phyloP scores from a whole-genome alignment of 2,113 vertebrate species.

The Tinamus guttatus region DNA sequence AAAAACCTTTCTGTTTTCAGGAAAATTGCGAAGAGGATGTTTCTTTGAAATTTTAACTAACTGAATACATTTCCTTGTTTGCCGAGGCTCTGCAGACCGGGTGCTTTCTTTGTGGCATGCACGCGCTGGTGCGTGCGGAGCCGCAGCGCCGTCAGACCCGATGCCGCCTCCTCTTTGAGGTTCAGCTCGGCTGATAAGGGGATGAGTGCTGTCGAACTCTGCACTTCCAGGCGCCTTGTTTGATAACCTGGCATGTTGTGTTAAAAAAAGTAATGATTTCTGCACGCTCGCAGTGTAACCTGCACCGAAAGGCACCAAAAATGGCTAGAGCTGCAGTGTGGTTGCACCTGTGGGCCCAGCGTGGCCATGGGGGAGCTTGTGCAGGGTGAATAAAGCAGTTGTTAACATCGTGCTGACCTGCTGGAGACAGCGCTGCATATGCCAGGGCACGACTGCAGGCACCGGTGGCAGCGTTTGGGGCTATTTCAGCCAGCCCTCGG shows the following conservation, averaged over 20 bases:
- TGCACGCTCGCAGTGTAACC: not conserved
- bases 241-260: not conserved
- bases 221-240: not conserved
- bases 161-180: constrained; percentile 16
- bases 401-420: accelerated
- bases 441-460: not conserved
- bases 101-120: not conserved
- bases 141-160: not conserved
- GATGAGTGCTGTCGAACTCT: not conserved
- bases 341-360: not conserved
- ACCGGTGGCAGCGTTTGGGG: not conserved
- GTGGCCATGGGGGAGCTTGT: not conserved
- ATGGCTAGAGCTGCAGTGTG: not conserved
- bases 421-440: not conserved
- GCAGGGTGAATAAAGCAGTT: not conserved
- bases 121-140: not conserved
- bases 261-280: not conserved
- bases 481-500: not conserved
- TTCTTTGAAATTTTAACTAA: constrained; percentile 53
- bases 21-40: constrained; percentile 41
- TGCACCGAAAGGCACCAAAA: not conserved
- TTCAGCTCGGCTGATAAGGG: constrained; percentile 36
- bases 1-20: constrained; percentile 66
- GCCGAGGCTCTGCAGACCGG: constrained; percentile 36
- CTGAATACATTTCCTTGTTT: constrained; percentile 61